Evolutionary conservation across 2,888 invertebrate genomes (phyloP).

Genomic region (Uropetala carovei): DNA sequence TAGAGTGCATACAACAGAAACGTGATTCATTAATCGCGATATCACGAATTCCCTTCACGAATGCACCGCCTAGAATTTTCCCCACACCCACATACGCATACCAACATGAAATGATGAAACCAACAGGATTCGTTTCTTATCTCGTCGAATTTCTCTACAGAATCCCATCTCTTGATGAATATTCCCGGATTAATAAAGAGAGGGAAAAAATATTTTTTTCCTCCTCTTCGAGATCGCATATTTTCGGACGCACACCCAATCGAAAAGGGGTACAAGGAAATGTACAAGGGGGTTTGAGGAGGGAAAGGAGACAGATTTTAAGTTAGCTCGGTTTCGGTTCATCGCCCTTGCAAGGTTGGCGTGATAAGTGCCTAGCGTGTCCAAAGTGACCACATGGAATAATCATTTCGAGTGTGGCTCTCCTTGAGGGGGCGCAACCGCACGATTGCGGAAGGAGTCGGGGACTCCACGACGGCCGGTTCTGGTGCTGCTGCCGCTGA

Average conservation of each 20-base stretch:
- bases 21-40: no score
- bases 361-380: constrained; percentile 61
- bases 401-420: constrained; percentile 37
- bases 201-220: no score
- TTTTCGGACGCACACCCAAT: background rate
- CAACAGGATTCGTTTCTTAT: background rate
- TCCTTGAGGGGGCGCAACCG: constrained; percentile 30
- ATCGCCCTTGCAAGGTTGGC: constrained; percentile 62
- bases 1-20: no score
- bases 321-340: constrained; percentile 18
- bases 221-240: no score
- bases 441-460: constrained; percentile 54
- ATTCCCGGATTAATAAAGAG: no score
- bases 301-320: constrained; percentile 39
- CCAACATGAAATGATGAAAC: background rate
- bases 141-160: no score
- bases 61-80: background rate
- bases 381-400: constrained; percentile 46
- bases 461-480: constrained; percentile 21
- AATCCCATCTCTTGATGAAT: no score
- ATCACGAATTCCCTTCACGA: background rate
- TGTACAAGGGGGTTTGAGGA: background rate
- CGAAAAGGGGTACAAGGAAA: background rate
- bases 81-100: background rate
- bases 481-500: constrained; percentile 23